Base-by-base conservation (phyloP, 1,140 invertebrate species). In the Notospermus geniculatus region DNA sequence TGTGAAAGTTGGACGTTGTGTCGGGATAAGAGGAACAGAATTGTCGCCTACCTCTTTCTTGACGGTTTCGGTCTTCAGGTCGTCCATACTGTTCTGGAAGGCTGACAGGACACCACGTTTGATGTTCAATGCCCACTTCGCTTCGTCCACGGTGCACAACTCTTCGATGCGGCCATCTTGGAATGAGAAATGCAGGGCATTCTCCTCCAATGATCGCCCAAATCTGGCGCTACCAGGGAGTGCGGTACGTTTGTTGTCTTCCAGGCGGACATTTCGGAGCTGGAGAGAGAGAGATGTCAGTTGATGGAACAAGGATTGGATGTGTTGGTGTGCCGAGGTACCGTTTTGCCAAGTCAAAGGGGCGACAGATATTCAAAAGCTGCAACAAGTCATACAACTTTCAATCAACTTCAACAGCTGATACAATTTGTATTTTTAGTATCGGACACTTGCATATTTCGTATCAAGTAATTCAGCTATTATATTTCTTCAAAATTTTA, bases 51-150 rank as follows among this genome's bases (percentile, higher is more conserved):
- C 75, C 73, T 77, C 75, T 54, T 61, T 67, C 2, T 83, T 82
- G 50, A 84, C 85, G 55, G 88, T 86, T 72, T 92, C 88, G 11
- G 91, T 85, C 71, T 93, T 91, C 53, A 95, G 90, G 55, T 91
- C 83, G 22, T 67, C 84, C 91, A 95, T 94, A 29, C 88, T 88
- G 74, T 95, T 96, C 72, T 96, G 93, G 52, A 95, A 85, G 65
- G 92, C 86, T 0, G 92, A 92, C 7, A 97, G 77, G 13, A 94
- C 84, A 29, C 91, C 93, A 67, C 89, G 86, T 77, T 95, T 95
- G 73, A 95, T 87, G 80, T 97, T 97, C 56, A 95, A 83, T 0
- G 88, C 87, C 90, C 91, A 94, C 1, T 85, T 83, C 7, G 86
- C 81, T 70, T 96, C 93, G 83, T 71, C 64, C 2, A 68, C 62